Evolutionary conservation across 2,113 vertebrate genomes (phyloP), one percentile per base, ranked within the genome.

Genomic region (Tachuris rubrigastra): DNA sequence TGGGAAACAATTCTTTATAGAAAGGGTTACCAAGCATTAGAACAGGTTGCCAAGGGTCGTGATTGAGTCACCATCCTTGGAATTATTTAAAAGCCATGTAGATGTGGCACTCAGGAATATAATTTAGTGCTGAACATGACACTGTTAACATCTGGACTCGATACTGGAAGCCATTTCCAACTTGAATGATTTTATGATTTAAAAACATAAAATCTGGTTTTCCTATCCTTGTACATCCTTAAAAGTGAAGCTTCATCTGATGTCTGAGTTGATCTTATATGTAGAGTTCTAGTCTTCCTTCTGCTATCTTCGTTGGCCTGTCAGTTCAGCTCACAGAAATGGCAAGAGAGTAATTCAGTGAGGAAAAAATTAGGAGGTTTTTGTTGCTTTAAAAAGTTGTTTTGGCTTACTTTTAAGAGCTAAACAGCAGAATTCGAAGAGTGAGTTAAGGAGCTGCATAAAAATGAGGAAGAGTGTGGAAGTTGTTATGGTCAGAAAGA

Each of bases 61-160:
- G 35, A 20, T 42, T 31, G 62, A 49, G 28, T 63, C 2, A 18
- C 24, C 16, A 14, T 58, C 10, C 19, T 14, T 79, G 31, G 19
- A 67, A 17, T 1, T 44, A 9, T 59, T 59, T 46, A 23, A 71
- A 69, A 56, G 21, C 8, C 1, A 0, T 28, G 13, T 53, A 53
- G 28, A 18, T 46, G 5, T 52, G 62, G 16, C 15, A 37, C 8
- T 27, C 47, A 41, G 11, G 24, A 6, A 47, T 69, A 35, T 33
- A 14, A 12, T 49, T 49, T 69, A 49, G 24, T 83, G 47, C 20
- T 55, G 30, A 83, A 62, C 21, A 41, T 62, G 39, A 25, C 30
- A 55, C 49, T 27, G 20, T 30, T 55, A 62, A 47, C n/a, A 62
- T 14, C 49, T 47, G n/a, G 16, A 19, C 21, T 47, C 6, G 37